Conservation (phyloP, 2,888 invertebrate genomes). For the Drosophila mimetica region DNA sequence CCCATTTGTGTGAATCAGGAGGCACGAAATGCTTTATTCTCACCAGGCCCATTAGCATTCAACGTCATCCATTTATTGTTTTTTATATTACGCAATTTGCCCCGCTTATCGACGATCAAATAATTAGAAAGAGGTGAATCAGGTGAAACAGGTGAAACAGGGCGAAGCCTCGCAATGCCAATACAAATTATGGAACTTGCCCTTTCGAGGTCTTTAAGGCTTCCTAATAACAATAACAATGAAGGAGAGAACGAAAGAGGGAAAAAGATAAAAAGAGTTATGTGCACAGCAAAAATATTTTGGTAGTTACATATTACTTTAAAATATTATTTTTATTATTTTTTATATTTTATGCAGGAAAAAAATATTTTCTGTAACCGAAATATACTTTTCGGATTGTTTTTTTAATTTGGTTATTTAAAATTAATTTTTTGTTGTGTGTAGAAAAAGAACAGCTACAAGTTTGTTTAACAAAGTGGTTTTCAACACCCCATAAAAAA, state of each 20-base stretch:
- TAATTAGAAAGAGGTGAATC: conserved; percentile 55
- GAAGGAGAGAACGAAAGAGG: not conserved
- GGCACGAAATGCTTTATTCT: conserved; percentile 1
- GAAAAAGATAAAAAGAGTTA: conserved; percentile 11
- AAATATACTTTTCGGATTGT: no score
- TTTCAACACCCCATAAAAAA: conserved; percentile 68
- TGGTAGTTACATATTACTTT: no score
- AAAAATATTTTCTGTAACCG: no score
- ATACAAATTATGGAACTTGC: conserved; percentile 40
- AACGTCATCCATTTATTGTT: conserved; percentile 44
- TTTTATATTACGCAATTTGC: conserved; percentile 52
- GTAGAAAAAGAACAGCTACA: conserved; percentile 27
- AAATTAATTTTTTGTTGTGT: not conserved
- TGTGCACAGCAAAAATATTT: conserved; percentile 7
- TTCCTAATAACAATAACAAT: conserved; percentile 19
- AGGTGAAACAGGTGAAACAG: conserved; percentile 20
- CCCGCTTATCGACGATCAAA: conserved; percentile 67
- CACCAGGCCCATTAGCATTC: conserved; percentile 13
- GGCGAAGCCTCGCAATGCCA: conserved; percentile 30
- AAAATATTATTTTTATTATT: no score
- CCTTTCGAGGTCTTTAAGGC: conserved; percentile 20
- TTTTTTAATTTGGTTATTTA: not conserved
- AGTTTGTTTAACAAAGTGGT: conserved; percentile 74
- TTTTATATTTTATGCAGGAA: no score
- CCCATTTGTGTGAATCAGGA: conserved; percentile 8